A percentile compares a stretch with the other conserved stretches of the same genome.
phyloP scores from a whole-genome alignment of 2,888 invertebrate genomes.

The Sphecodes monilicornis region DNA sequence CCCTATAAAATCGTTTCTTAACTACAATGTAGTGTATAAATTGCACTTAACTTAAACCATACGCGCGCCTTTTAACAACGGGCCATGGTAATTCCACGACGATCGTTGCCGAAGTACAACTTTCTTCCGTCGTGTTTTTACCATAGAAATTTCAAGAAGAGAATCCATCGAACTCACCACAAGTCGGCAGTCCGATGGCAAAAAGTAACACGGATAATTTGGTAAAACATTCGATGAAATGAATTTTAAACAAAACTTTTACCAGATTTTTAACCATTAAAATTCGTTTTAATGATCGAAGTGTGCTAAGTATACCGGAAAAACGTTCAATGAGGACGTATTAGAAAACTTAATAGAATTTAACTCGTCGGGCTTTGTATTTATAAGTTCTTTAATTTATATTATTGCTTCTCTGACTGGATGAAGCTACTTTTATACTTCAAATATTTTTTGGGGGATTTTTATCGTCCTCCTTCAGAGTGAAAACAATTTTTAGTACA shows the following conservation, averaged over 20 bases:
- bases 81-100: constrained; percentile 42
- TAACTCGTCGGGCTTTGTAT: too few species aligned
- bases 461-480: too few species aligned
- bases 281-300: too few species aligned
- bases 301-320: too few species aligned
- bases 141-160: background rate
- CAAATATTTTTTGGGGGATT: too few species aligned
- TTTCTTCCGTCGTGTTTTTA: constrained; percentile 14
- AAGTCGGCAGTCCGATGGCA: background rate
- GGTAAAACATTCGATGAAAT: background rate
- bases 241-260: background rate
- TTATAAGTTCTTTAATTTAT: too few species aligned
- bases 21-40: constrained; percentile 52
- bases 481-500: too few species aligned
- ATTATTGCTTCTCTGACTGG: too few species aligned
- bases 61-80: constrained; percentile 35
- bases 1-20: constrained; percentile 41
- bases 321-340: too few species aligned
- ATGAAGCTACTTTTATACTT: too few species aligned
- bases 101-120: constrained; percentile 25
- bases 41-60: constrained; percentile 35
- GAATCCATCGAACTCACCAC: background rate
- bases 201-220: background rate
- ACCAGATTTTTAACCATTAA: too few species aligned
- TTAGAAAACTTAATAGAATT: too few species aligned